phyloP scores from a whole-genome alignment of 1,140 invertebrate species.

The Camponotus vicinus region DNA sequence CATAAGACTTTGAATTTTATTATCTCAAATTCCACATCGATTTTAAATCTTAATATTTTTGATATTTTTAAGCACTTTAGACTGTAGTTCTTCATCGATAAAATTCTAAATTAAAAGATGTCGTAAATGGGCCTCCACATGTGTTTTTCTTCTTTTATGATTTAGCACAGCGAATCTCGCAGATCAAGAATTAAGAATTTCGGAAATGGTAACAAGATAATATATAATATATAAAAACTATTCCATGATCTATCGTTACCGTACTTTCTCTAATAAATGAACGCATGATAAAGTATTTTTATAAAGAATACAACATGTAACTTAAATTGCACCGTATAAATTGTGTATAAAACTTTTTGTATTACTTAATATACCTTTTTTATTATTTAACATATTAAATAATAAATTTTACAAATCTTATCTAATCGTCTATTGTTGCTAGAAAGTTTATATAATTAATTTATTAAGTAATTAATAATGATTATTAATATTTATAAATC shows the following conservation, averaged over 20 bases:
- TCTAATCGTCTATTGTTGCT: not conserved
- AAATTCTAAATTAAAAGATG: conserved; percentile 5
- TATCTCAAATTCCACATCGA: not conserved
- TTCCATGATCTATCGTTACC: conserved; percentile 40
- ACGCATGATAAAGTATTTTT: conserved; percentile 52
- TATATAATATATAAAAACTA: conserved; percentile 30
- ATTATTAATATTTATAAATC: not conserved
- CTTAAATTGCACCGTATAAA: not conserved
- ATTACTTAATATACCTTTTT: not conserved
- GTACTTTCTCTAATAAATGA: conserved; percentile 65
- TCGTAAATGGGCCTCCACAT: not conserved
- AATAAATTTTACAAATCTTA: not conserved
- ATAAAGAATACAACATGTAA: conserved; percentile 52
- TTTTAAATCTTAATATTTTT: not conserved
- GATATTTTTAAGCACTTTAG: not conserved
- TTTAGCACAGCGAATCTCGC: not conserved
- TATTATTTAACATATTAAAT: conserved; percentile 7
- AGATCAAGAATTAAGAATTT: conserved; percentile 4
- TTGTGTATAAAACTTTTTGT: too few relatives aligned
- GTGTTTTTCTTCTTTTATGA: not conserved
- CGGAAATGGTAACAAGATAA: conserved; percentile 21
- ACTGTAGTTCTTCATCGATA: conserved; percentile 4
- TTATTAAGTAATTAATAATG: conserved; percentile 7
- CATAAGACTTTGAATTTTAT: not conserved
- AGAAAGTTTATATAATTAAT: not conserved